Evolutionary conservation across 2,888 invertebrate species (phyloP).

Genomic region (Lucinisca nassula): DNA sequence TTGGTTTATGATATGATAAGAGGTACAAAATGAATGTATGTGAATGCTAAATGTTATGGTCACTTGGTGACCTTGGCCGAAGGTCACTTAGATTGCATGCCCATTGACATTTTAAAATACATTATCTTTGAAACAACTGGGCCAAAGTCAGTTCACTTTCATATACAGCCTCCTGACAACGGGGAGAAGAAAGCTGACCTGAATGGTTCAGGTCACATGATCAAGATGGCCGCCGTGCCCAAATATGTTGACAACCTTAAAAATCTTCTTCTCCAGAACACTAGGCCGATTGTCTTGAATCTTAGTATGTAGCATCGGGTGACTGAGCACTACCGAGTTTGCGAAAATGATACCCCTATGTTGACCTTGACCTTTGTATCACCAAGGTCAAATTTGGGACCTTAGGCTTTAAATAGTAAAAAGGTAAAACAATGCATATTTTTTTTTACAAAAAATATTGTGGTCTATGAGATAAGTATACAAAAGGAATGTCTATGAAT

Average conservation of each 20-base stretch:
- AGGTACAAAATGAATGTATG: too few species aligned
- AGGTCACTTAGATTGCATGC: too few species aligned
- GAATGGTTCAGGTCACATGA: not conserved
- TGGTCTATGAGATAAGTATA: too few species aligned
- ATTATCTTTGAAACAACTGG: not conserved
- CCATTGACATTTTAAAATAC: too few species aligned
- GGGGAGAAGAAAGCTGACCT: not conserved
- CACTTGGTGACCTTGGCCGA: too few species aligned
- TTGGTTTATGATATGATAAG: too few species aligned
- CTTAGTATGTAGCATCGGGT: not conserved
- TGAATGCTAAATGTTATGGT: too few species aligned
- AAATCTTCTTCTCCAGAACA: not conserved
- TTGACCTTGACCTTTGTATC: not conserved
- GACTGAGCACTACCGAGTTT: not conserved
- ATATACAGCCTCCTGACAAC: not conserved
- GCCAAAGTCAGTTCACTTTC: not conserved
- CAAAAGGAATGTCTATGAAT: too few species aligned
- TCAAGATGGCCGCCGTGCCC: not conserved
- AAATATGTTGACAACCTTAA: too few species aligned
- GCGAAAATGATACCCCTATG: not conserved
- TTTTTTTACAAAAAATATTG: too few species aligned
- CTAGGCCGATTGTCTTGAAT: not conserved
- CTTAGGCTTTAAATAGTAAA: too few species aligned
- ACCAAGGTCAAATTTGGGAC: not conserved
- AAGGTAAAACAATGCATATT: too few species aligned